Evolutionary conservation across 2,113 vertebrate species (phyloP).

Genomic region (Colossoma macropomum): DNA sequence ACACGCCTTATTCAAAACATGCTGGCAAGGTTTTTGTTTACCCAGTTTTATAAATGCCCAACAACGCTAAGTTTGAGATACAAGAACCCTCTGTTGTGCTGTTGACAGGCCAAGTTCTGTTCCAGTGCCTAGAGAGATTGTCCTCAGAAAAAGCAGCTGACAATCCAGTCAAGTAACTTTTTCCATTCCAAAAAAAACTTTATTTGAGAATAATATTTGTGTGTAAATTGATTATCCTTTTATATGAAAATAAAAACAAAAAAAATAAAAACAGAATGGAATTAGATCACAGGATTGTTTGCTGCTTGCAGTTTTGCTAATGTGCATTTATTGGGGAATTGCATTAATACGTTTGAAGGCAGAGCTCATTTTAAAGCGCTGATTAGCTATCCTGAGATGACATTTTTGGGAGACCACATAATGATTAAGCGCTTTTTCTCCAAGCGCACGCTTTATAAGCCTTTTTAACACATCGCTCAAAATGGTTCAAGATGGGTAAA

Average conservation of each 20-base stretch:
- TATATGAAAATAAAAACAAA: slow-evolving; percentile 63
- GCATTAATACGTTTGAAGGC: slow-evolving; percentile 70
- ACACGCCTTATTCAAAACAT: slow-evolving; percentile 54
- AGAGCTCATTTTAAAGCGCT: slow-evolving; percentile 68
- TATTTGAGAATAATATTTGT: slow-evolving; percentile 36
- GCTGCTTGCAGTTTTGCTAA: slow-evolving; percentile 63
- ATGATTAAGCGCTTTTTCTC: slow-evolving; percentile 60
- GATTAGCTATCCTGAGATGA: slow-evolving; percentile 71
- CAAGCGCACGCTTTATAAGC: slow-evolving; percentile 59
- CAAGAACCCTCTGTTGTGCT: slow-evolving; percentile 48
- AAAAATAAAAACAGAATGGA: slow-evolving; percentile 58
- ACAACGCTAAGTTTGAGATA: slow-evolving; percentile 43
- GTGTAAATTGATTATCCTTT: slow-evolving; percentile 43
- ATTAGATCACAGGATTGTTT: slow-evolving; percentile 60
- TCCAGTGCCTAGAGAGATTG: slow-evolving; percentile 60
- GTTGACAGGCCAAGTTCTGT: slow-evolving; percentile 54
- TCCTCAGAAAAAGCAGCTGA: slow-evolving; percentile 54
- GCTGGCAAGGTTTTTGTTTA: slow-evolving; percentile 62
- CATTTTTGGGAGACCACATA: slow-evolving; percentile 39
- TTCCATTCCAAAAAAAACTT: slow-evolving; percentile 46
- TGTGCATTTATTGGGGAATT: slow-evolving; percentile 69
- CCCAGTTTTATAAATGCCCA: slow-evolving; percentile 45
- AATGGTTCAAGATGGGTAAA: slow-evolving; percentile 55
- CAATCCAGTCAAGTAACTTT: slow-evolving; percentile 40
- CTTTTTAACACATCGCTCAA: slow-evolving; percentile 49